phyloP scores from a whole-genome alignment of 2,888 invertebrate species.

The Mechanitis mazaeus region DNA sequence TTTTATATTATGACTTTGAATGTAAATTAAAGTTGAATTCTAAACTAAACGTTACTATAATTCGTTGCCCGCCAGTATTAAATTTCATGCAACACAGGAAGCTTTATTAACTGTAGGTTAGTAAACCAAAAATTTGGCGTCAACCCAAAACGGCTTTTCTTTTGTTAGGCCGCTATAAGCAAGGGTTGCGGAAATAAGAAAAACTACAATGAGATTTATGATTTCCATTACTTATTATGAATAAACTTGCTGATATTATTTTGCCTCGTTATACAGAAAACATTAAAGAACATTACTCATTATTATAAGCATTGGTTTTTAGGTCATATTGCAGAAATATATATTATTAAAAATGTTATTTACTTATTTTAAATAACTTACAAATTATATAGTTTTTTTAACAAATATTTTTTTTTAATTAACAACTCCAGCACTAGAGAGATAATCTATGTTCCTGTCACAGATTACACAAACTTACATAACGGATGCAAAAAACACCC shows the following conservation, averaged over 20 bases:
- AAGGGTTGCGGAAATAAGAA: slow-evolving; percentile 13
- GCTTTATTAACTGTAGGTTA: slow-evolving; percentile 6
- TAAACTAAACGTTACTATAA: not conserved
- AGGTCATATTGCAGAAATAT: not conserved
- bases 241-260: slow-evolving; percentile 1
- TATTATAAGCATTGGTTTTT: not conserved
- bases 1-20: too few species aligned
- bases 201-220: slow-evolving; percentile 11
- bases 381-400: too few species aligned
- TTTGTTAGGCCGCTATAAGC: slow-evolving; percentile 9
- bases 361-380: too few species aligned
- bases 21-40: not conserved
- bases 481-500: too few species aligned
- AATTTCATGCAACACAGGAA: not conserved
- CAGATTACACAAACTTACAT: too few species aligned
- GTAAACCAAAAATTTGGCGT: slow-evolving; percentile 18
- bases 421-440: too few species aligned
- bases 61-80: not conserved
- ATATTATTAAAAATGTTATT: too few species aligned
- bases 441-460: too few species aligned
- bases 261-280: not conserved
- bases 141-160: slow-evolving; percentile 16
- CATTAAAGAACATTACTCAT: not conserved
- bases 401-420: too few species aligned
- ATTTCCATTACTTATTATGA: not conserved